A percentile compares a stretch with the other conserved stretches of the same genome.
Evolutionary conservation across 2,888 invertebrate species (phyloP).

Genomic region (Dascillus cervinus): DNA sequence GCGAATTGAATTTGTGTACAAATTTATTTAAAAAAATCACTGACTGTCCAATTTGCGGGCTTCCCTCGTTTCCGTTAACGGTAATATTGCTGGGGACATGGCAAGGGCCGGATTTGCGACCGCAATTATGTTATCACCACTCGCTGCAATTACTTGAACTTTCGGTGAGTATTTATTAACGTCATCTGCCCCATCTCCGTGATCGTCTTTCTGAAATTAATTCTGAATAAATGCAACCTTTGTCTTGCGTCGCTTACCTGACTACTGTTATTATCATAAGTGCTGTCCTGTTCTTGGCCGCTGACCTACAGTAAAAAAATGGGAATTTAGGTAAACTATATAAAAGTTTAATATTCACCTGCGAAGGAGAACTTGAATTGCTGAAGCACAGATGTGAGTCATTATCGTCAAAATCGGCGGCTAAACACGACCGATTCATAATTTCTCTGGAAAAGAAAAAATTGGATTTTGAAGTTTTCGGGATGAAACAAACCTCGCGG

Average conservation of each 20-base stretch:
- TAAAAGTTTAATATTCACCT: constrained; percentile 3
- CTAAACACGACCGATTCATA: constrained; percentile 42
- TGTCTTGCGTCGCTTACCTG: constrained; percentile 10
- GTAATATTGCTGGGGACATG: constrained; percentile 49
- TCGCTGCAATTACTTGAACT: constrained; percentile 73
- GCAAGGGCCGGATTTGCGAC: constrained; percentile 81
- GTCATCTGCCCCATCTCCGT: constrained; percentile 34
- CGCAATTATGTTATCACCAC: constrained; percentile 81
- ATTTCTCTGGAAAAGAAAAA: constrained; percentile 35
- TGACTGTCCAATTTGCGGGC: too few species aligned
- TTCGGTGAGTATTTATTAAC: constrained; percentile 35
- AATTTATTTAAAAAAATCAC: too few species aligned
- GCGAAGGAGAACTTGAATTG: constrained; percentile 61
- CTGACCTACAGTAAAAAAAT: constrained; percentile 9
- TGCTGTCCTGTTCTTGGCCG: constrained; percentile 18
- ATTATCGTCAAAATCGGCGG: constrained; percentile 56
- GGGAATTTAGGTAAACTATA: too few species aligned
- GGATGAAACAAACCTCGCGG: constrained; percentile 9
- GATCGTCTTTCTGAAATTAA: constrained; percentile 29
- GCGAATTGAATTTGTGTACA: too few species aligned
- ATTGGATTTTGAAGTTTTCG: background rate
- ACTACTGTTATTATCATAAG: constrained; percentile 11
- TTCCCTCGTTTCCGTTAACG: too few species aligned
- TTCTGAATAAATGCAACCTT: constrained; percentile 14
- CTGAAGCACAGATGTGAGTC: constrained; percentile 75